Conservation (phyloP, 2,888 invertebrate genomes). For the Drosophila pseudotalamancana region DNA sequence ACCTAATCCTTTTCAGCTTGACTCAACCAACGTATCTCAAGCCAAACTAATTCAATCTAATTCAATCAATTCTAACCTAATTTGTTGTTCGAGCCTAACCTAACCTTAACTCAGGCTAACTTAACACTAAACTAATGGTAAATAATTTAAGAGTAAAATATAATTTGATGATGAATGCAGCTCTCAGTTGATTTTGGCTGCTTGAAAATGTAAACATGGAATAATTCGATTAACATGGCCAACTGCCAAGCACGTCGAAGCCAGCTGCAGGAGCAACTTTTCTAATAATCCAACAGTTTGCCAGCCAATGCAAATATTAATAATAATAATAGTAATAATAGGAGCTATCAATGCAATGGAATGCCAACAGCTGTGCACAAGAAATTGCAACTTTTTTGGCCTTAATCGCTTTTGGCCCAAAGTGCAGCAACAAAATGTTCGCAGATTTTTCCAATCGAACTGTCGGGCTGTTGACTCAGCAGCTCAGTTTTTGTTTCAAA, state of each 20-base stretch:
- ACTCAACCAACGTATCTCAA: background rate
- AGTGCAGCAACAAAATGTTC: background rate
- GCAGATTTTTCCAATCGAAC: background rate
- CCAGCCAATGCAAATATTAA: conserved; percentile 29
- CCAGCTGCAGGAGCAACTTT: conserved; percentile 25
- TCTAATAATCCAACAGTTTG: conserved; percentile 34
- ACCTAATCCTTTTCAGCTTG: too few relatives aligned
- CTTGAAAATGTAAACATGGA: background rate
- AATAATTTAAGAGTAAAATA: too few relatives aligned
- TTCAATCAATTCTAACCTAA: background rate
- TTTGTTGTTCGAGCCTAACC: background rate
- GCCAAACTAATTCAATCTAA: background rate
- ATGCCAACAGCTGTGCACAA: conserved; percentile 10
- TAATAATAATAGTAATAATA: too few relatives aligned
- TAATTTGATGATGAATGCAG: too few relatives aligned
- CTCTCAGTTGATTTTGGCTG: background rate
- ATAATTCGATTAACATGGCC: background rate
- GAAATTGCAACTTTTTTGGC: conserved; percentile 25
- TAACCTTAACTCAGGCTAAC: background rate
- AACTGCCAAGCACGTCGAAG: background rate
- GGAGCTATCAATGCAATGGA: conserved; percentile 32
- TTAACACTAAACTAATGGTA: background rate
- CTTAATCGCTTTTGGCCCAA: background rate
- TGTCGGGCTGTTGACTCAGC: background rate
- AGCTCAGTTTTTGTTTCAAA: background rate